A percentile compares a stretch with the other conserved stretches of the same genome.
Evolutionary conservation across 2,113 vertebrate genomes (phyloP).

Genomic region (Lagopus muta): DNA sequence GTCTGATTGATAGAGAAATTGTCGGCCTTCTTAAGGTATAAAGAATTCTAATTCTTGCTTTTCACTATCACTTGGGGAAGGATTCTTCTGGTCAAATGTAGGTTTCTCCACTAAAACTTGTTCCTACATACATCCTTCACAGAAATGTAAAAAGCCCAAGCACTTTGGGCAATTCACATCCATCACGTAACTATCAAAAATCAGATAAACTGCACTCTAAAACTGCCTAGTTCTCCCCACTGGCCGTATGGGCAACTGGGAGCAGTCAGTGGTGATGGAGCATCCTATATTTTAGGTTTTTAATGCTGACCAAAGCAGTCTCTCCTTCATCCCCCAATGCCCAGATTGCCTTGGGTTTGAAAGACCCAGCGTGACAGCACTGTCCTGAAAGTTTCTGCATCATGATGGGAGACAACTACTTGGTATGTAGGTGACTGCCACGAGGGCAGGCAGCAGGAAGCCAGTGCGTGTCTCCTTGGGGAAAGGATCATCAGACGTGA

Average conservation of each 20-base stretch:
- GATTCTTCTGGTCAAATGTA: not conserved
- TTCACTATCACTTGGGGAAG: not conserved
- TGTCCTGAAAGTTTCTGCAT: not conserved
- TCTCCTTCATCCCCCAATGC: not conserved
- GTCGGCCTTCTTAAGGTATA: not conserved
- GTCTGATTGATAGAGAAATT: not conserved
- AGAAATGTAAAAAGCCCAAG: not conserved
- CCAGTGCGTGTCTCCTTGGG: not conserved
- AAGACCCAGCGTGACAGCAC: rapidly evolving
- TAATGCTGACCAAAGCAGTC: not conserved
- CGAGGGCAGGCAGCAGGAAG: not conserved
- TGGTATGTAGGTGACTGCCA: rapidly evolving
- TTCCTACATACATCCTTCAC: not conserved
- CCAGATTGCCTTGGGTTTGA: not conserved
- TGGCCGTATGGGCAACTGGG: rapidly evolving
- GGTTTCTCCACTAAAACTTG: not conserved
- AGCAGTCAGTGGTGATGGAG: not conserved
- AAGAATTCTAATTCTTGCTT: not conserved
- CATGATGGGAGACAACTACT: not conserved
- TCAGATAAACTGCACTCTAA: not conserved
- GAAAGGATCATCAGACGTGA: not conserved
- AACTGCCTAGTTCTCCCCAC: rapidly evolving
- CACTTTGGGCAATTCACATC: not conserved
- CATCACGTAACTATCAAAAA: not conserved
- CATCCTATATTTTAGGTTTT: rapidly evolving